Base-by-base conservation (phyloP, 1,140 invertebrate species). In the Octopus bimaculoides region DNA sequence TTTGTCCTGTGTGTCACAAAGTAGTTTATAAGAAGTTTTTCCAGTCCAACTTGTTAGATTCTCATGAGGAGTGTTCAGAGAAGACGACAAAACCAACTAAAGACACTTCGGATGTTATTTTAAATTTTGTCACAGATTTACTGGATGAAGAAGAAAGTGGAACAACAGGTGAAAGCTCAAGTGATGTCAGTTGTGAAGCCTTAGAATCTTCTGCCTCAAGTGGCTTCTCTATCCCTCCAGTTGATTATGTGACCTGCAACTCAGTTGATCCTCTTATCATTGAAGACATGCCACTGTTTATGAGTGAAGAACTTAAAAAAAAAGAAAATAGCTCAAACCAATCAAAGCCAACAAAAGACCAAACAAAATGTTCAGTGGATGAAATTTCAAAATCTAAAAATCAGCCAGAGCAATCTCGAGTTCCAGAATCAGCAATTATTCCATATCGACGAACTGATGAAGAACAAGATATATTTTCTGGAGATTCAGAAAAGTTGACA, bases 61-160 rank as follows among this genome's bases (percentile, higher is more conserved):
- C 66, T 20, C 5, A 6, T 12, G 14, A 20, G 17, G 66, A 71
- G 26, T 71, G 17, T 71, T 71, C 66, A 6, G 26, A 71, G 26
- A 14, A 71, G 26, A n/a, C 66, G 7, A 14, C 14, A n/a, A 20
- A 71, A 5, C 17, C 5, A 12, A 17, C 8, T 20, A 20, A 71
- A 71, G 53, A 55, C 52, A 8, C 73, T n/a, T 79, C 82, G 20
- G 83, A 84, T 20, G 75, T 61, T 26, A 81, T 84, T 17, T 56
- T 82, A 54, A 79, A 84, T 77, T 84, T 84, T 80, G 83, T 84
- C 5, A 84, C 83, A 26, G 83, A 84, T 71, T 61, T 84, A 9
- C 61, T 81, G 52, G 81, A 79, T n/a, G 81, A 81, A 54, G 81
- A 81, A 8, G 77, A 76, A 6, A 17, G 56, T 61, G 26, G 6